Conservation (phyloP, 2,113 vertebrate genomes). For the Corythoichthys intestinalis region DNA sequence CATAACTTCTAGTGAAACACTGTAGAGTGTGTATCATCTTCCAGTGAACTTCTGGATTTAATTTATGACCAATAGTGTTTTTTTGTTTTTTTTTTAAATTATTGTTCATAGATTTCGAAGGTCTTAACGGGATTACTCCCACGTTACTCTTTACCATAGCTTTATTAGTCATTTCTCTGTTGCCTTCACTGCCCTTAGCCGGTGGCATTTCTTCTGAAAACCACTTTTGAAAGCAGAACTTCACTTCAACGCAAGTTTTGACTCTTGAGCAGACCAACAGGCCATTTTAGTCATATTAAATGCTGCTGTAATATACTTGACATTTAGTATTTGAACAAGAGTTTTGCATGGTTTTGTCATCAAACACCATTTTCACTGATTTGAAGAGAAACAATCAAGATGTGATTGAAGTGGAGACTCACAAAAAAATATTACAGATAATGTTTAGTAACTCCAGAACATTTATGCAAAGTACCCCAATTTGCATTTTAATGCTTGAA, state of each 20-base stretch:
- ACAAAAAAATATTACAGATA: not conserved
- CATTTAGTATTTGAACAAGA: not conserved
- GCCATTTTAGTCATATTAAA: not conserved
- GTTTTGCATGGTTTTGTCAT: not conserved
- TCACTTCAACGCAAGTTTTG: not conserved
- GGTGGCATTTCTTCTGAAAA: not conserved
- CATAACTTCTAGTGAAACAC: not conserved
- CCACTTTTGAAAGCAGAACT: not conserved
- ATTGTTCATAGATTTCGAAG: constrained; percentile 28
- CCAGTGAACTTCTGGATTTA: constrained; percentile 19
- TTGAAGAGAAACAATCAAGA: not conserved
- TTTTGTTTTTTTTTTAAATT: constrained; percentile 40
- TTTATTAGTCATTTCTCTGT: constrained; percentile 3
- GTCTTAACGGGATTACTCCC: constrained; percentile 12
- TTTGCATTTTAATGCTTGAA: not conserved
- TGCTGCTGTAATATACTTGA: not conserved
- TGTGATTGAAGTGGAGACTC: not conserved
- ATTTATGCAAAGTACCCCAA: not conserved
- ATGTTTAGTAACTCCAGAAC: not conserved
- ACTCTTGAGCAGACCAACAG: not conserved
- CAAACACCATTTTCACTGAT: not conserved
- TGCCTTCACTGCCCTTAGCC: constrained; percentile 18
- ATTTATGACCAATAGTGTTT: constrained; percentile 14
- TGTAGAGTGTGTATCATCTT: not conserved
- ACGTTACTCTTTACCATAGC: constrained; percentile 3